A percentile compares a stretch with the other conserved stretches of the same genome.
Evolutionary conservation across 2,797 vertebrate species (phyloP).

Genomic region (Lates japonicus): DNA sequence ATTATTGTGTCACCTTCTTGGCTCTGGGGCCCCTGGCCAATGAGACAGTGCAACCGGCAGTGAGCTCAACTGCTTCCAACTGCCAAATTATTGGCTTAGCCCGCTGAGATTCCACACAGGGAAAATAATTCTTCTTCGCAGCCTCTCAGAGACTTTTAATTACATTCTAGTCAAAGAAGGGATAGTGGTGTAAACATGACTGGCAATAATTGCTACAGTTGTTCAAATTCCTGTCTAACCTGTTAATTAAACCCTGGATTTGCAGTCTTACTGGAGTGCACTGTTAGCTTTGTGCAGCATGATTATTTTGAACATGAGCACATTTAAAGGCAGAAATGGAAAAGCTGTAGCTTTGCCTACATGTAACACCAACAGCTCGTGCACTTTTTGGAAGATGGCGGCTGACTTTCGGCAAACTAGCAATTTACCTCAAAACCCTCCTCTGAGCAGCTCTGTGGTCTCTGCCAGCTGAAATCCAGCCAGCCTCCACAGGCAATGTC

Average conservation of each 20-base stretch:
- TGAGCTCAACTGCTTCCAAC: slow-evolving; percentile 25
- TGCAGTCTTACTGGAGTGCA: not conserved
- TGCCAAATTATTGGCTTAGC: slow-evolving; percentile 40
- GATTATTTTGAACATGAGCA: not conserved
- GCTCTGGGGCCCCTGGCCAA: slow-evolving; percentile 25
- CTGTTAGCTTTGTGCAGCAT: not conserved
- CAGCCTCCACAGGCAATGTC: slow-evolving; percentile 63
- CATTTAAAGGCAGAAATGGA: not conserved
- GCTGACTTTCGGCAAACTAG: slow-evolving; percentile 46
- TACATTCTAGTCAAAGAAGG: slow-evolving; percentile 22
- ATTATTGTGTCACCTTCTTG: slow-evolving; percentile 34
- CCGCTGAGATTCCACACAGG: slow-evolving; percentile 40
- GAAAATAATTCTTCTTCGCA: slow-evolving; percentile 34
- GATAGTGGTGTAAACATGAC: slow-evolving; percentile 21
- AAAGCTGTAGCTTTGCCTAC: not conserved
- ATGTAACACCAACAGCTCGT: slow-evolving; percentile 30
- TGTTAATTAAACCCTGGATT: not conserved
- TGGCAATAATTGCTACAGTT: slow-evolving; percentile 1
- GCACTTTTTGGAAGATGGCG: slow-evolving; percentile 16
- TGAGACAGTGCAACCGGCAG: slow-evolving; percentile 8
- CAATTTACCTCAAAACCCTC: slow-evolving; percentile 54
- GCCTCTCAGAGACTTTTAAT: slow-evolving; percentile 42
- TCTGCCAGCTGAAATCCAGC: slow-evolving; percentile 71
- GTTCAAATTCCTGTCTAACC: slow-evolving; percentile 1
- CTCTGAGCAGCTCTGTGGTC: slow-evolving; percentile 44